Conservation (phyloP, 2,797 vertebrate species). For the Coreius guichenoti region DNA sequence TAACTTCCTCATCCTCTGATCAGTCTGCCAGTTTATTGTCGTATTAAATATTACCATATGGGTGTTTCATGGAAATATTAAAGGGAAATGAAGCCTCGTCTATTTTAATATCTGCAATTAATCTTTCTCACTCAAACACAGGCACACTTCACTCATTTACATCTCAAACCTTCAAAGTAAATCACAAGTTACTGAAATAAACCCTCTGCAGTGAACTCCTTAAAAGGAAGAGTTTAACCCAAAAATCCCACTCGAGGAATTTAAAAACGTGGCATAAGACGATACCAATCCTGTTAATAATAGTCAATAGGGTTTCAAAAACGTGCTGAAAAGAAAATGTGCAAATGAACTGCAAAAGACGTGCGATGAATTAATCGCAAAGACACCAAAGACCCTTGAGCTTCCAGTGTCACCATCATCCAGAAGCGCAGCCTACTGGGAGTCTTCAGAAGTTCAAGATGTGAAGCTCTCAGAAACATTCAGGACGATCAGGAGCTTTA, state of each 20-base stretch:
- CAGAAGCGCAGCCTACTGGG: neutral
- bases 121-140: neutral
- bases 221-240: neutral
- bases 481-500: neutral
- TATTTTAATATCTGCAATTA: slow-evolving; percentile 16
- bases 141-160: neutral
- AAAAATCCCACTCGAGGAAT: neutral
- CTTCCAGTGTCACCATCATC: neutral
- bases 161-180: neutral
- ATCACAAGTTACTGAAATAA: neutral
- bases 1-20: neutral
- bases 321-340: neutral
- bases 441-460: neutral
- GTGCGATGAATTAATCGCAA: neutral
- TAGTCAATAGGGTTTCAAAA: neutral
- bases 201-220: neutral
- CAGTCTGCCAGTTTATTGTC: neutral
- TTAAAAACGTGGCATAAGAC: neutral
- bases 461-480: neutral
- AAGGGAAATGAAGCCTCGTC: neutral
- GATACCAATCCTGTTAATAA: neutral
- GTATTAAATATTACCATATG: neutral
- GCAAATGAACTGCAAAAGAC: slow-evolving; percentile 26
- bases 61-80: neutral
- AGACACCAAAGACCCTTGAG: neutral